Conservation (phyloP, 2,888 invertebrate species). For the Thera britannica region DNA sequence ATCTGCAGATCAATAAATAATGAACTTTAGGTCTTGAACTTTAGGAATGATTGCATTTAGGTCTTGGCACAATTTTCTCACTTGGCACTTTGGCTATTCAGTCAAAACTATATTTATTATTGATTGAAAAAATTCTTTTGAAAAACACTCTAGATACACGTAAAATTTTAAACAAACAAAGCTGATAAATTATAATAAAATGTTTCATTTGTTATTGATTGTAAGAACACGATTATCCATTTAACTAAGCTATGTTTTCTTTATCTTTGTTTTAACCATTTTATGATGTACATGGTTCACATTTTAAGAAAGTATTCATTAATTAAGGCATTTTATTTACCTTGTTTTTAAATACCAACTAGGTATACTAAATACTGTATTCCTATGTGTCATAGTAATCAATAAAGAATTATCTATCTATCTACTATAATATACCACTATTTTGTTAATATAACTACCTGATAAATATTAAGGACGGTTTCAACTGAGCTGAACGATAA, state of each 20-base stretch:
- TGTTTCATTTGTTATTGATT: constrained; percentile 1
- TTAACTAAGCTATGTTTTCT: not conserved
- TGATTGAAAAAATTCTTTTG: not conserved
- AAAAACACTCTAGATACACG: not conserved
- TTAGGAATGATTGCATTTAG: constrained; percentile 1
- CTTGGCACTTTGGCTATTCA: constrained; percentile 1
- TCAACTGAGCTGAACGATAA: too few relatives aligned
- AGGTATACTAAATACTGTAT: too few relatives aligned
- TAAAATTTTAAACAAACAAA: not conserved
- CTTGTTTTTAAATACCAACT: too few relatives aligned
- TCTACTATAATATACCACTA: too few relatives aligned
- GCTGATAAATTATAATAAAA: not conserved
- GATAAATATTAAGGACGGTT: too few relatives aligned
- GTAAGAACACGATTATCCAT: not conserved
- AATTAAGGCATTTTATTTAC: too few relatives aligned
- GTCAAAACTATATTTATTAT: not conserved
- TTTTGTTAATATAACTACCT: too few relatives aligned
- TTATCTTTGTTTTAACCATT: not conserved
- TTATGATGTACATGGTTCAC: not conserved
- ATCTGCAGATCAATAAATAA: not conserved
- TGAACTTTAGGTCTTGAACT: too few relatives aligned
- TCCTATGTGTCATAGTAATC: too few relatives aligned
- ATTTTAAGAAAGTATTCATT: too few relatives aligned
- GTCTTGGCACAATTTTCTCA: not conserved
- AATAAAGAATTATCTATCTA: too few relatives aligned